Base-by-base conservation (phyloP, 2,113 vertebrate species). In the Nymphicus hollandicus region DNA sequence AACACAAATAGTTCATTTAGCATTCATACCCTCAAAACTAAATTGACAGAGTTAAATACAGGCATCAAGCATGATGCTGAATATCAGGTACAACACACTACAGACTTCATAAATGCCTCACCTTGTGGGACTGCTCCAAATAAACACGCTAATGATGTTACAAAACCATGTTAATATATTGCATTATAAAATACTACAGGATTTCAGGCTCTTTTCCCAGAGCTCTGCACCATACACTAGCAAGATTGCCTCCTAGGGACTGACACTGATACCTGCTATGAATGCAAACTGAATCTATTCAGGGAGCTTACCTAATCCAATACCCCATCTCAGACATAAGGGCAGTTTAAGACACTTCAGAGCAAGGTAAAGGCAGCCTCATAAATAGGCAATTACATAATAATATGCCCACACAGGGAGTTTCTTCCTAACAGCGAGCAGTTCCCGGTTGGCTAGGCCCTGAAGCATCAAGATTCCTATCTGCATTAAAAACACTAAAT, bases 271-370 rank as follows among this genome's bases (percentile, higher is more conserved):
- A 13, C 15, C 20, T 19, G 9, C 52, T 60, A 4, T 5, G 20
- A 49, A 5, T 0, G 11, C 3, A 15, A 84, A 25, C 17, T 7
- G 39, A 37, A 13, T 8, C 0, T 0, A 23, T 14, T 2, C 9
- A 16, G 18, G 20, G 56, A 84, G 47, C 10, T 46, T 1, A 49
- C 43, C 9, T 6, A 19, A 35, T 0, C 37, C 81, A 17, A 10
- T 0, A 22, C 23, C 29, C n/a, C 11, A 5, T 16, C 39, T 53
- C 29, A 49, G 46, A 43, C 69, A 28, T 1, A 50, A 0, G 6
- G 13, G 29, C 23, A 64, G 19, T 19, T 16, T 2, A 33, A 61
- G 9, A 65, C 56, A 29, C 44, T n/a, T 61, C 65, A 49, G 56
- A 89, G 15, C 1, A 25, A 89, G 69, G 61, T 19, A 65, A 27